phyloP scores from a whole-genome alignment of 2,113 vertebrate species.

The Melanotaenia duboulayi region DNA sequence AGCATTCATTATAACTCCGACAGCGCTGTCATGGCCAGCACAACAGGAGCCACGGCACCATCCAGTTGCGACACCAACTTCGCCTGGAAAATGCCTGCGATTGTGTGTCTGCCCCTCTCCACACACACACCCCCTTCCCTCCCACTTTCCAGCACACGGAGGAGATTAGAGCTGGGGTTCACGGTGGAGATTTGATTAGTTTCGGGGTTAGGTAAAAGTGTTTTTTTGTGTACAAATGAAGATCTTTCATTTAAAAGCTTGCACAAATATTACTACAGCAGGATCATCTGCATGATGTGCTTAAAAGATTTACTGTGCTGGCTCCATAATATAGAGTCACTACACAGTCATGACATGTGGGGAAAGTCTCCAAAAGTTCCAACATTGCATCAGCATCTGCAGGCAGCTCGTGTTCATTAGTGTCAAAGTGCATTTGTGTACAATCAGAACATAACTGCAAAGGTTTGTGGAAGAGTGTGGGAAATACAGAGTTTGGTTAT shows the following conservation, averaged over 20 bases:
- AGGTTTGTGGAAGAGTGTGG: no score
- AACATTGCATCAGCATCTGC: no score
- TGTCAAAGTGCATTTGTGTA: no score
- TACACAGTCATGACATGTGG: no score
- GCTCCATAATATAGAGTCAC: no score
- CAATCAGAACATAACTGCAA: no score
- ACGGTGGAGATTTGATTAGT: background rate
- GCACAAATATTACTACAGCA: background rate
- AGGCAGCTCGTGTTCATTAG: no score
- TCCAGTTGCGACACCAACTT: slow-evolving; percentile 41
- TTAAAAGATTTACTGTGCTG: background rate
- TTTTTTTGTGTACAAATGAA: no score
- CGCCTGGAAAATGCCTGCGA: slow-evolving; percentile 36
- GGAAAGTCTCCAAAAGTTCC: no score
- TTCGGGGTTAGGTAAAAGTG: background rate
- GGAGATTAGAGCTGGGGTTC: background rate
- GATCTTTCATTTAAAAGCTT: background rate
- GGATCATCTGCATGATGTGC: background rate
- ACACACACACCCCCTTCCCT: slow-evolving; percentile 11
- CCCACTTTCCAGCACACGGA: slow-evolving; percentile 49
- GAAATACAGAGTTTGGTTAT: no score
- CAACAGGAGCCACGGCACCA: slow-evolving; percentile 38
- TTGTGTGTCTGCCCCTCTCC: slow-evolving; percentile 38
- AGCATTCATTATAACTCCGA: slow-evolving; percentile 48
- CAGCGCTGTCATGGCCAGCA: slow-evolving; percentile 25